Base-by-base conservation (phyloP, 1,140 invertebrate genomes). In the Trinorchestia longiramus region DNA sequence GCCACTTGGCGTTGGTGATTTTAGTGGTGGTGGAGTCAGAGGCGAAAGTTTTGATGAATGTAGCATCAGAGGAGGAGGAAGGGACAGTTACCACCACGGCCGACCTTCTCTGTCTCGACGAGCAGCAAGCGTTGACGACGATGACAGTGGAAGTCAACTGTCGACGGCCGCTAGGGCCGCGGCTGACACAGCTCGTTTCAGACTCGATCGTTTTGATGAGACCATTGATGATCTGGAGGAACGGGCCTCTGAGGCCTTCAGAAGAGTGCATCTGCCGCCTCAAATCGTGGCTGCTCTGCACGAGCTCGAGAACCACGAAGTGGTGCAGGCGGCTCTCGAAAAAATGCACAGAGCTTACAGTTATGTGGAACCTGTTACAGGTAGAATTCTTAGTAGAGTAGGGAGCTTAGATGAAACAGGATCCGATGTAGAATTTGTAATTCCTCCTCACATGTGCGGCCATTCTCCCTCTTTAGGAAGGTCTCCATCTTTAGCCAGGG, bases 241-340 rank as follows among this genome's bases (percentile, higher is more conserved):
- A 45, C 43, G 92, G 40, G 92, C 92, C 44, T 94, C 92, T 42
- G 92, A 94, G 44, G 92, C 92, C 43, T 94, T 94, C 44, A 94
- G 92, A 45, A 94, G 92, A 94, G 92, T 94, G 92, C 92, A 94
- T 94, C 92, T 94, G 92, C 92, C 92, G 44, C 92, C 92, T 11
- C 92, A 94, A 94, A 94, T 94, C 43, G 92, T 94, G 92, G 92
- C 92, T 94, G 92, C 92, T 47, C 87, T 96, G 87, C 96, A 96
- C 96, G 96, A 96, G 88, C 95, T 96, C 96, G 96, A 96, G 95
- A 96, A 96, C 96, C 96, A 95, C 43, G 96, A 96, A 47, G 96
- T 96, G 87, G 96, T 96, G 96, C 96, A 96, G 96, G 96, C 95
- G 47, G 96, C 96, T 45, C 88, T 94, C 42, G 96, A 96, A 88